These are phyloP conservation scores for Callimorpha dominula DNA, from an alignment of 2,888 invertebrate genomes.

Conservation along the genomic window DNA sequence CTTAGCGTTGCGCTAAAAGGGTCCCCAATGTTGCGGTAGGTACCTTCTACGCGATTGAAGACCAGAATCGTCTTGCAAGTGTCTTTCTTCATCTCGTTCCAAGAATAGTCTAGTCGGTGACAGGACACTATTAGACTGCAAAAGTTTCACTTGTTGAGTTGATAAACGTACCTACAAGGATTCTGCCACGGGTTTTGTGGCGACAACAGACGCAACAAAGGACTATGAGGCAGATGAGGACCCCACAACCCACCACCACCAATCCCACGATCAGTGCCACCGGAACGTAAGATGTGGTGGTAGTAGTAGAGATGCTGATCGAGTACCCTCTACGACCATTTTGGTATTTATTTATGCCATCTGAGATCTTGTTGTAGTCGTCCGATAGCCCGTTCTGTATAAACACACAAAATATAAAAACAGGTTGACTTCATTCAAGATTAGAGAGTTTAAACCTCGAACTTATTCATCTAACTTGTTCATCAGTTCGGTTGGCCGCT, in stretches of 20 bases:
- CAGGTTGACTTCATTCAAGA: too few relatives aligned
- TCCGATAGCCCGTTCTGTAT: background rate
- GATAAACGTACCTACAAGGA: constrained; percentile 1
- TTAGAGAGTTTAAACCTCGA: too few relatives aligned
- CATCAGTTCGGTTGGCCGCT: too few relatives aligned
- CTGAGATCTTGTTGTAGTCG: background rate
- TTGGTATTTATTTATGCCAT: background rate
- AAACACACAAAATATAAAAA: too few relatives aligned
- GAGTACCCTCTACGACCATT: background rate
- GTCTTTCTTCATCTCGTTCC: background rate
- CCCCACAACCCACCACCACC: background rate
- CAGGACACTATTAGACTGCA: too few relatives aligned
- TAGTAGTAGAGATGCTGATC: background rate
- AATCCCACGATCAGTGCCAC: background rate
- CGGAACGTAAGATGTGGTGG: background rate
- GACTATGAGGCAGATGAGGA: background rate
- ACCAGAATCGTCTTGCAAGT: background rate
- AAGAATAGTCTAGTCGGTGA: background rate
- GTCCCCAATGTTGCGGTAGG: too few relatives aligned
- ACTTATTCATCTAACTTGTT: too few relatives aligned
- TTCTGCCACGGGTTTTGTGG: background rate
- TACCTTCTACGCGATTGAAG: too few relatives aligned
- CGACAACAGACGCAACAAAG: background rate
- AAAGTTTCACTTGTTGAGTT: too few relatives aligned
- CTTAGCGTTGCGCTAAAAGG: too few relatives aligned